Evolutionary conservation across 2,113 vertebrate genomes (phyloP), one percentile per base, ranked within the genome.

Genomic region (Passer montanus): DNA sequence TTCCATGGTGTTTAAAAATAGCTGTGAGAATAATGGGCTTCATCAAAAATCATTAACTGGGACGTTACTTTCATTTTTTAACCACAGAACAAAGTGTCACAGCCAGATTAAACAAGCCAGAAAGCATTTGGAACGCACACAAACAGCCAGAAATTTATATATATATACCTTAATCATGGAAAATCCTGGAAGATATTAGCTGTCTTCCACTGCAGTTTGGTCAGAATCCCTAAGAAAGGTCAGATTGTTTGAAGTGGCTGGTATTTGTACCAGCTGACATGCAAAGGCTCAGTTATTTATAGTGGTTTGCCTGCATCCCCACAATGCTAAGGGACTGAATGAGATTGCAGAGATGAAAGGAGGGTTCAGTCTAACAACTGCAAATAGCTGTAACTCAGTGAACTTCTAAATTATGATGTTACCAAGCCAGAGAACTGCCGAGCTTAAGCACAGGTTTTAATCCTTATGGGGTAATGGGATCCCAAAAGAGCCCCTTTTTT

Each of bases 51-150:
- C 92, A 96, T 97, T 97, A 96, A 72, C 90, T 87, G 56, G 46
- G 79, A 89, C 16, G 0, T 93, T 95, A 90, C 85, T 94, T 97
- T 92, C 92, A 93, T 97, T 95, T 97, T 95, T 94, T 75, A 96
- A 96, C 96, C 94, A 64, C 93, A 85, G 96, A 92, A 95, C 85
- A 92, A 93, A 88, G 46, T 87, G 94, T 90, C 76, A 80, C 62
- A 90, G 97, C 96, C 97, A 97, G 93, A 96, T 96, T 94, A 97
- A 98, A 97, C 94, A 97, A 91, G 89, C 74, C 91, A 93, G 85
- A 74, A 91, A 94, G 79, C 73, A 58, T 89, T 84, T 89, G 64
- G 75, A 91, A 69, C 0, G 3, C 84, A 77, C 90, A 77, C 63
- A 87, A 72, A 72, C 63, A 96, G 35, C 79, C 31, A 95, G 84